Base-by-base conservation (phyloP, 2,113 vertebrate genomes). In the Rhadina sibilatrix region DNA sequence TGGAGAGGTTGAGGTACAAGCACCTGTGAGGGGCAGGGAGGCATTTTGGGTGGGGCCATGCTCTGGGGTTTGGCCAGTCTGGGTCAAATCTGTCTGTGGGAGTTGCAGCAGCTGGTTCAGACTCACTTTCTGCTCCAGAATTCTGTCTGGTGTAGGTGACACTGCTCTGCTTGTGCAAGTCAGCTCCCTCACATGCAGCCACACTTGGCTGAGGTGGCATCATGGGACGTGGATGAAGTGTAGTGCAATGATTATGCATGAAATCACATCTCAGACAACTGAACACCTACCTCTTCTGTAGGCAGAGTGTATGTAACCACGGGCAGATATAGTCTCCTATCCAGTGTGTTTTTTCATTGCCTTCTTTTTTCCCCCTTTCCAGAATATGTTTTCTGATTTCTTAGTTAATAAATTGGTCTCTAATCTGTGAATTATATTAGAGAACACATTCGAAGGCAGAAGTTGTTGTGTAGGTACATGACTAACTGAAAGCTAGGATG, bases 131-230 rank as follows among this genome's bases (percentile, higher is more conserved):
- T 79, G 33, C 33, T 64, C 12, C 40, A 22, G 37, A 47, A 7
- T 63, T 47, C 22, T 33, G 5, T 18, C 15, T 77, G 54, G 15
- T 3, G 1, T 5, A 12, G 46, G 25, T 82, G 24, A 3, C 3
- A 2, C 30, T 44, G 2, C 50, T 65, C 33, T 12, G 8, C 72
- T n/a, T 46, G 44, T 69, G 68, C 20, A 35, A 35, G 18, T 37
- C 47, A 18, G 16, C 13, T 56, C 12, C 68, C 20, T 47, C 2
- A 5, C 10, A 1, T 27, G 6, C 24, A 74, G 69, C 40, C 16
- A 6, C 0, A 0, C 21, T 18, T 2, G 1, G 35, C 42, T 53
- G 75, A 53, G 25, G 21, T 44, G n/a, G 15, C 33, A 1, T 11
- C 11, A 0, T 10, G n/a, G 31, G 24, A 57, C 31, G 21, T 35